Conservation (phyloP, 2,888 invertebrate species). For the Ellobium chinense region DNA sequence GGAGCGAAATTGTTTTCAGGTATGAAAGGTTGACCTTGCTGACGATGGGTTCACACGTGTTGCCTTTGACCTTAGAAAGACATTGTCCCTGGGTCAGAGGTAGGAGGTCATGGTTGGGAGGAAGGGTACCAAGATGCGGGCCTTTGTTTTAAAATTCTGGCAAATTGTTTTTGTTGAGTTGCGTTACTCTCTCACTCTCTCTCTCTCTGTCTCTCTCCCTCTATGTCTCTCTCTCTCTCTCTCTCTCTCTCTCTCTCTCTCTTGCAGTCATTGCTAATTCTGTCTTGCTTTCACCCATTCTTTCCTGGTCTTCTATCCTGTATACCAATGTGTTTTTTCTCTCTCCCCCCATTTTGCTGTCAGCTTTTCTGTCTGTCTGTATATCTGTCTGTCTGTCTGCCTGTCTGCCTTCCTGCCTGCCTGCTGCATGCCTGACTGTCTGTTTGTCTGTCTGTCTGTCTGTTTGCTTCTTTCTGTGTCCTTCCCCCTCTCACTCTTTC, state of each 20-base stretch:
- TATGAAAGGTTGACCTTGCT: neutral
- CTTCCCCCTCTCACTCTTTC: constrained; percentile 1
- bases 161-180: neutral
- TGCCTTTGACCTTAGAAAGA: neutral
- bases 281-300: neutral
- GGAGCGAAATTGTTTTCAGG: neutral
- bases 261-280: neutral
- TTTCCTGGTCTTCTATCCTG: neutral
- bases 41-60: neutral
- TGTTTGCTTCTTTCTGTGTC: neutral
- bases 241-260: neutral
- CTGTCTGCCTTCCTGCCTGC: neutral
- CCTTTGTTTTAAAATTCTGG: neutral
- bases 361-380: neutral
- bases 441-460: neutral
- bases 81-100: neutral
- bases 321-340: neutral
- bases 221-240: neutral
- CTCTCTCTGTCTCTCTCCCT: neutral
- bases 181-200: neutral
- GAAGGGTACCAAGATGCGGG: neutral
- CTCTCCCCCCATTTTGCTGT: neutral
- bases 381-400: neutral
- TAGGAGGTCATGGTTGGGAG: neutral
- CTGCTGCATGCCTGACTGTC: neutral